These are phyloP conservation scores for Geopemphigus sp. DNA, from an alignment of 1,140 invertebrate genomes.

Conservation along the genomic window DNA sequence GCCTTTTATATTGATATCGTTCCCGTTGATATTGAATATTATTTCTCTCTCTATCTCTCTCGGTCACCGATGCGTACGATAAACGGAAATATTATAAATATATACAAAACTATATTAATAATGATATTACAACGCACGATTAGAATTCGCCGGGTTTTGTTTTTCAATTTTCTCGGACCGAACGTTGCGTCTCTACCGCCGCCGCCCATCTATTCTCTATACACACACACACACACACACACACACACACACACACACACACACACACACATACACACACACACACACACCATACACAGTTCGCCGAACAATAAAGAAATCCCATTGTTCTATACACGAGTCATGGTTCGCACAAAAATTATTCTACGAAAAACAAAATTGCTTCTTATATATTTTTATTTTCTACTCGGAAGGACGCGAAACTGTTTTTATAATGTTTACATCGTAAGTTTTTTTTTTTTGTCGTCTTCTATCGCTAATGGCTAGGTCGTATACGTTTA, in stretches of 20 bases:
- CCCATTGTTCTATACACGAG: conserved; percentile 10
- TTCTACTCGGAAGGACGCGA: background rate
- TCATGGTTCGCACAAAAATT: conserved; percentile 15
- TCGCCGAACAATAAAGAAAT: background rate
- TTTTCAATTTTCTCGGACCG: background rate
- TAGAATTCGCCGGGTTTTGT: background rate
- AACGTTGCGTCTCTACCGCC: background rate
- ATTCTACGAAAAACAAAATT: background rate
- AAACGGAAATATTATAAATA: background rate
- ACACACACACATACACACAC: background rate
- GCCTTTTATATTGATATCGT: conserved; percentile 41
- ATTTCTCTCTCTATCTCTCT: background rate
- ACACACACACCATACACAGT: background rate
- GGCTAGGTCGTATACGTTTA: background rate
- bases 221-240: background rate
- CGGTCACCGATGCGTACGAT: background rate
- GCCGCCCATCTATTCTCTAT: background rate
- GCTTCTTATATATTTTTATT: background rate
- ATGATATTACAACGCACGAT: conserved; percentile 1
- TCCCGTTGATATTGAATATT: background rate
- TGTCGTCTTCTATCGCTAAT: background rate
- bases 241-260: too few relatives aligned
- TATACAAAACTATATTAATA: background rate
- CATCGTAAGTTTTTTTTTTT: background rate
- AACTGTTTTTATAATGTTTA: background rate